Evolutionary conservation across 2,113 vertebrate genomes (phyloP), one percentile per base, ranked within the genome.

Genomic region (Gopherus evgoodei): DNA sequence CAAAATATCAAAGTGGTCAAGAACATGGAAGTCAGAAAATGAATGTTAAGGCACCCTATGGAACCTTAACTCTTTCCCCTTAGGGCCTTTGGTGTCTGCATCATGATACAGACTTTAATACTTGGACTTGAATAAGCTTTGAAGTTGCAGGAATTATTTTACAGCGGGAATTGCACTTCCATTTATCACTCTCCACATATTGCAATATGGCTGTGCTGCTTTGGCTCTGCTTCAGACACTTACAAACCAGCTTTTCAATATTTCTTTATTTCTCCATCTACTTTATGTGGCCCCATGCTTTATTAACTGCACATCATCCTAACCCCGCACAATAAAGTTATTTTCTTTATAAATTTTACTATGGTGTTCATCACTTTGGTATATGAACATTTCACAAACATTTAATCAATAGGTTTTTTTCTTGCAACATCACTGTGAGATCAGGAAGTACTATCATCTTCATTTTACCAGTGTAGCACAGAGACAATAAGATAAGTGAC

Each of bases 1-100:
- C 21, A 53, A 53, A 38, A 53, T 24, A 11, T 81, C 80, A 14
- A 47, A 79, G 49, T 50, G 47, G 29, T 80, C 75, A 78, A 27
- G 72, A 78, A 52, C 11, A 22, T 0, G 0, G 65, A 88, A 91
- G 50, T 44, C 31, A 47, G 57, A 44, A 94, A 44, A 82, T 50
- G 82, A 27, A 4, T n/a, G 25, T 29, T 44, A 57, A 42, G 42
- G 54, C 35, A 21, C 4, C 31, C 62, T 69, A n/a, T n/a, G 62
- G 62, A 69, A n/a, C 62, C 17, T n/a, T 69, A 69, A 11, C 0
- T 0, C 5, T 5, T 10, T 62, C 5, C 16, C 80, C 59, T 47
- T 11, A 4, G 0, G 0, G 53, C 53, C 53, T 54, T 22, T 54
- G 19, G 21, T 44, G 29, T 38, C 57, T 81, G 44, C 31, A 62